These are phyloP conservation scores for Cyanocitta stelleri DNA, from an alignment of 2,113 vertebrate genomes.

Conservation along the genomic window DNA sequence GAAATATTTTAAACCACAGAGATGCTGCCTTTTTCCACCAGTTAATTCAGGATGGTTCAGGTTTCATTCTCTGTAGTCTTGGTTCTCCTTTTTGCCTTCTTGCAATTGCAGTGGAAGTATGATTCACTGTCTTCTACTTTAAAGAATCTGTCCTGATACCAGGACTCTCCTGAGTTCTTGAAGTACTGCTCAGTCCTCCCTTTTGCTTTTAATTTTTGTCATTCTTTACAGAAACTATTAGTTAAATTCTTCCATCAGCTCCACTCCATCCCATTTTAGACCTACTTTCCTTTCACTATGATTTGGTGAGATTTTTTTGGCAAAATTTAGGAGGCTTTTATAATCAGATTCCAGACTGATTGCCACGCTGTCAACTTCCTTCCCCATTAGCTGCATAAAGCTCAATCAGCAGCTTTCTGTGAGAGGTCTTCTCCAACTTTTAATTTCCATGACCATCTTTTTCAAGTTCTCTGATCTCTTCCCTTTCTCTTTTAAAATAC, in stretches of 20 bases:
- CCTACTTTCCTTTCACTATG: not conserved
- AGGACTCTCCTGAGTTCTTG: not conserved
- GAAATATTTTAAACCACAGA: not conserved
- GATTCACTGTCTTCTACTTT: not conserved
- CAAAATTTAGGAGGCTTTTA: not conserved
- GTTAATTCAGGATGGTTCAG: not conserved
- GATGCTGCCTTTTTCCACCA: not conserved
- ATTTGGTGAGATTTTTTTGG: not conserved
- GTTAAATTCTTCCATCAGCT: not conserved
- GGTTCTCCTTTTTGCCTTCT: not conserved
- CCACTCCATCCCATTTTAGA: not conserved
- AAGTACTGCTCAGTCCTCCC: not conserved
- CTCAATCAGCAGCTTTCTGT: not conserved
- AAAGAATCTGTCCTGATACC: not conserved
- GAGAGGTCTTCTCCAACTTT: not conserved
- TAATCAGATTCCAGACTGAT: not conserved
- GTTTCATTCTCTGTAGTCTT: not conserved
- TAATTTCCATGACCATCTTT: not conserved
- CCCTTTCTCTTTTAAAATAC: not conserved
- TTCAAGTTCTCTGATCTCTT: not conserved
- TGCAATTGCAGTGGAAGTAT: not conserved
- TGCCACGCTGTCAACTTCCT: not conserved
- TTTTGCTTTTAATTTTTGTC: not conserved
- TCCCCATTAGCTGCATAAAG: not conserved
- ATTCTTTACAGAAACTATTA: not conserved